Evolutionary conservation across 1,140 invertebrate species (phyloP).

Genomic region (Asbolus verrucosus): DNA sequence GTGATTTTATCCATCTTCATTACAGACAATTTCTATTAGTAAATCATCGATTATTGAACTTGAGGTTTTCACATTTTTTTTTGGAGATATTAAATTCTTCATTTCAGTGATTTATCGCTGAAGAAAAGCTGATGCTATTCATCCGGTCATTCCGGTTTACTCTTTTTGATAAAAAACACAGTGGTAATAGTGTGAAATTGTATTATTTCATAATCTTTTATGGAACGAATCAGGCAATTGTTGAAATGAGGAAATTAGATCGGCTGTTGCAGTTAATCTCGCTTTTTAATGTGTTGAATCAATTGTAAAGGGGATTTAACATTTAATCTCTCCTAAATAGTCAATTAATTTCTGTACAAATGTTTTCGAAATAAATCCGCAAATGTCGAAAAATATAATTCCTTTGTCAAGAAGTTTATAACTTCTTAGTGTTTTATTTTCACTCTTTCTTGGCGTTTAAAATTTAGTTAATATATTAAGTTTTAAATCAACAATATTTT

Average conservation of each 20-base stretch:
- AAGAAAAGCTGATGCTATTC: no score
- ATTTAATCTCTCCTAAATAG: no score
- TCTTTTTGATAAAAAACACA: background rate
- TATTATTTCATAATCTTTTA: constrained; percentile 18
- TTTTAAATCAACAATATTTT: no score
- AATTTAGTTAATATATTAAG: no score
- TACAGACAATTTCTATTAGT: constrained; percentile 28
- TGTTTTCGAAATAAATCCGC: background rate
- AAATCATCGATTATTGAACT: constrained; percentile 35
- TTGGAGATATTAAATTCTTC: no score
- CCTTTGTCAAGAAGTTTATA: no score
- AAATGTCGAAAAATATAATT: no score
- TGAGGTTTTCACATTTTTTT: background rate
- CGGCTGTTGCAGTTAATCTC: background rate
- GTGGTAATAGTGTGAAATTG: constrained; percentile 23
- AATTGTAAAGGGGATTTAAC: no score
- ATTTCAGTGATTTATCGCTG: background rate
- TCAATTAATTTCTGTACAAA: background rate
- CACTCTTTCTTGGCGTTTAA: no score
- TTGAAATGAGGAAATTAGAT: background rate
- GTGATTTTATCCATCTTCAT: constrained; percentile 20
- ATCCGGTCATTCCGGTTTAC: no score
- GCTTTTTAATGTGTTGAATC: background rate
- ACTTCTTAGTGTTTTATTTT: no score
- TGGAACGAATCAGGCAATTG: constrained; percentile 9